A percentile compares a stretch with the other conserved stretches of the same genome.
Evolutionary conservation across 2,797 vertebrate genomes (phyloP).

Genomic region (Melanotaenia pygmaea): DNA sequence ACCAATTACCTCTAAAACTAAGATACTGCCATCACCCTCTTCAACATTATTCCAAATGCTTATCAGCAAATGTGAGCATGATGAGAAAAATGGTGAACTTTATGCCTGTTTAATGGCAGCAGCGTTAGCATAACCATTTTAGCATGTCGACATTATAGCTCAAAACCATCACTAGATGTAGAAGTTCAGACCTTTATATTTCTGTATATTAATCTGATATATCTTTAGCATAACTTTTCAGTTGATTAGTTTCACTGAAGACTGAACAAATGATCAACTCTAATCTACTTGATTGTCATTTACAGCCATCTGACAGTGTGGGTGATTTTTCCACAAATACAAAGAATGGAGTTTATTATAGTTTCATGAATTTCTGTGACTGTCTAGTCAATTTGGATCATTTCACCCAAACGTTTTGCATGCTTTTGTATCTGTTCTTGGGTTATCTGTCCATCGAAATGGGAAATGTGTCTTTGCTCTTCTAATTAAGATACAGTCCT

Average conservation of each 20-base stretch:
- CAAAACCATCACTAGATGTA: not conserved
- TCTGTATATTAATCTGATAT: not conserved
- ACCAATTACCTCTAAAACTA: not conserved
- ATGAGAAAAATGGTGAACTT: not conserved
- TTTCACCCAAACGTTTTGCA: not conserved
- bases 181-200: not conserved
- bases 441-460: slow-evolving; percentile 30
- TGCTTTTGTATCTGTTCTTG: slow-evolving; percentile 10
- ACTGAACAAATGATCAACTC: not conserved
- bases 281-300: slow-evolving; percentile 9
- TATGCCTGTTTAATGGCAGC: not conserved
- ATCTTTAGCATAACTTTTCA: not conserved
- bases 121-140: not conserved
- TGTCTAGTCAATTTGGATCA: not conserved
- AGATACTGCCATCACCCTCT: not conserved
- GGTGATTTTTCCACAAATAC: slow-evolving; percentile 3
- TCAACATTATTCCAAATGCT: not conserved
- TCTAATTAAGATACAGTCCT: slow-evolving; percentile 63
- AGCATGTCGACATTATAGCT: not conserved
- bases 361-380: not conserved
- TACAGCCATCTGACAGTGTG: not conserved
- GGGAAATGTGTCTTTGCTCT: slow-evolving; percentile 52
- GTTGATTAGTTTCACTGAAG: not conserved
- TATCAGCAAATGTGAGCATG: not conserved
- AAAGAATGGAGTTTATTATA: not conserved